Percentiles rank a stretch among this genome's conserved stretches.
These are phyloP conservation scores for Montipora capitata DNA, from an alignment of 92 coral and sea anemone genomes.

Conservation along the genomic window DNA sequence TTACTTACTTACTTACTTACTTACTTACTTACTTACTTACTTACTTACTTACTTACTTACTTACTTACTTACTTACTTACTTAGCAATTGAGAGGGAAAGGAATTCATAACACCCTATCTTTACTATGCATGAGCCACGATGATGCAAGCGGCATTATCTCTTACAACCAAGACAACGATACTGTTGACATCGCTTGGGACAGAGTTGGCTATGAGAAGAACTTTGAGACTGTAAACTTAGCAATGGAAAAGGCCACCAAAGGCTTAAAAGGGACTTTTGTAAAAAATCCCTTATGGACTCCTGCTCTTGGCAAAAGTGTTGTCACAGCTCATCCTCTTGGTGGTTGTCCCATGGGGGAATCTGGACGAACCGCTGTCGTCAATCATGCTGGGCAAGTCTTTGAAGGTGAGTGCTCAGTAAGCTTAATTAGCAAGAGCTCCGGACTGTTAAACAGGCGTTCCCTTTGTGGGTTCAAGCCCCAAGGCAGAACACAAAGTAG, in stretches of 20 bases:
- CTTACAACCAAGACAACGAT: constrained; percentile 44
- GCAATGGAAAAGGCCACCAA: constrained; percentile 62
- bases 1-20: too few relatives aligned
- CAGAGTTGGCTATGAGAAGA: constrained; percentile 55
- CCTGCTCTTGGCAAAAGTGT: constrained; percentile 56
- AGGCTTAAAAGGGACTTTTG: constrained; percentile 63
- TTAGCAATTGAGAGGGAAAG: constrained; percentile 40
- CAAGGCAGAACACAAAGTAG: background rate
- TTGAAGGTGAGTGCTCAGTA: constrained; percentile 51
- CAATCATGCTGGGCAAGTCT: constrained; percentile 79
- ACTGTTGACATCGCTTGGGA: constrained; percentile 57
- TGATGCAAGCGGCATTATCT: constrained; percentile 56
- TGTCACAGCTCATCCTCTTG: constrained; percentile 72
- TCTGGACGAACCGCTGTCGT: constrained; percentile 66
- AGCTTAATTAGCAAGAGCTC: background rate
- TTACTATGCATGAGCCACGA: constrained; percentile 74
- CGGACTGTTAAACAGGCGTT: background rate
- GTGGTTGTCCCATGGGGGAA: constrained; percentile 78
- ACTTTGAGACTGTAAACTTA: constrained; percentile 58
- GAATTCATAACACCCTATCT: constrained; percentile 49
- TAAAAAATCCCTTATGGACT: constrained; percentile 71
- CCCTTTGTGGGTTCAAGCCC: background rate
- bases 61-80: too few relatives aligned
- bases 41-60: too few relatives aligned
- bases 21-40: too few relatives aligned